Percentiles rank a stretch among this genome's conserved stretches.
Conservation (phyloP, 2,113 vertebrate genomes). For the Erinaceus europaeus region DNA sequence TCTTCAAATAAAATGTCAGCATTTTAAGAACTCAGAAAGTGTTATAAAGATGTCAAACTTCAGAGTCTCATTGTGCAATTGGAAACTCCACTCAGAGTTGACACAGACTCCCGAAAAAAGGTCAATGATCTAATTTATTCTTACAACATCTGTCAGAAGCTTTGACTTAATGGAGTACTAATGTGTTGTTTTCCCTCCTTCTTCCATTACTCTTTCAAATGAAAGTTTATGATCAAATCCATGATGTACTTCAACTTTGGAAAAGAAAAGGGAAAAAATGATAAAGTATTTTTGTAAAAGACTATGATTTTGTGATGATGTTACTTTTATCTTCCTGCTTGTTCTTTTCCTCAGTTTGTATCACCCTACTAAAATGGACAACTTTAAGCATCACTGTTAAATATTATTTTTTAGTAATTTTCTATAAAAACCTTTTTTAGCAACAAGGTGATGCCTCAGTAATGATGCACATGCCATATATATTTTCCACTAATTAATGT, state of each 20-base stretch:
- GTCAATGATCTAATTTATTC: slow-evolving; percentile 29
- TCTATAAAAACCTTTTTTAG: slow-evolving; percentile 1
- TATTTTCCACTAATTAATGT: not conserved
- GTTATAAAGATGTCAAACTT: slow-evolving; percentile 45
- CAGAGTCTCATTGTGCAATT: slow-evolving; percentile 48
- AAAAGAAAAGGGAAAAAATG: slow-evolving; percentile 11
- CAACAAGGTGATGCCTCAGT: not conserved
- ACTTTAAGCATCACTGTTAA: not conserved
- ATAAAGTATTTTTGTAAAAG: slow-evolving; percentile 3
- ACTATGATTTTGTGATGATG: slow-evolving; percentile 41
- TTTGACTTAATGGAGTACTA: not conserved
- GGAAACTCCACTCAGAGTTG: slow-evolving; percentile 53
- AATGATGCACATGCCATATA: too few species aligned
- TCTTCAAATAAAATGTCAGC: slow-evolving; percentile 61
- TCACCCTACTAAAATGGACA: not conserved
- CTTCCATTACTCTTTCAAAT: slow-evolving; percentile 16
- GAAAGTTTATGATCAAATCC: slow-evolving; percentile 21
- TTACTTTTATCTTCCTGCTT: not conserved
- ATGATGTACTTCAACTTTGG: not conserved
- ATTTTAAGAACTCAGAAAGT: slow-evolving; percentile 37
- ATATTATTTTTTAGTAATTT: slow-evolving; percentile 31
- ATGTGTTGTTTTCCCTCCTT: not conserved
- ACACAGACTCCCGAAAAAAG: not conserved
- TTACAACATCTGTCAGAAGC: slow-evolving; percentile 7
- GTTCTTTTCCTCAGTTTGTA: not conserved